phyloP scores from a whole-genome alignment of 1,140 invertebrate species.

The Zaprionus camerounensis region DNA sequence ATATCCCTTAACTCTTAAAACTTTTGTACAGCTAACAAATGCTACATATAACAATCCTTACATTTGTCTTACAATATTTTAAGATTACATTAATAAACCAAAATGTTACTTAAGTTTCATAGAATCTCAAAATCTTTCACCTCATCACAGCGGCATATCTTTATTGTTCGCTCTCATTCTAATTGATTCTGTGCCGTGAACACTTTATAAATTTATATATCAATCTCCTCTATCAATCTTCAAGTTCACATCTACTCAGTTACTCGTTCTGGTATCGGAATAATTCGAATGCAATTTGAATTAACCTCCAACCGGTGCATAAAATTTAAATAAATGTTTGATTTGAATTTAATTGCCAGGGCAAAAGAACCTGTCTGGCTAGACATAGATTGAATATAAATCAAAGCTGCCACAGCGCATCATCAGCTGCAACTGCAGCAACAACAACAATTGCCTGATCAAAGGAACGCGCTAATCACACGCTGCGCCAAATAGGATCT shows the following conservation, averaged over 20 bases:
- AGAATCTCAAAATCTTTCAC: background rate
- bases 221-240: background rate
- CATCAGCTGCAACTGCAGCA: slow-evolving; percentile 23
- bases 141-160: slow-evolving; percentile 1
- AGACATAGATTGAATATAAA: slow-evolving; percentile 72
- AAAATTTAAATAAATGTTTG: slow-evolving; percentile 83
- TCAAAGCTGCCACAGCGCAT: slow-evolving; percentile 62
- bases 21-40: no score
- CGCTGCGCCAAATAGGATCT: slow-evolving; percentile 81
- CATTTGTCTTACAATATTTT: background rate
- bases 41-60: no score
- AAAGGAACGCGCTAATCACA: slow-evolving; percentile 80
- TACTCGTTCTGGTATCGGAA: background rate
- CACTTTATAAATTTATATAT: background rate
- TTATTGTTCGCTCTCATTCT: background rate
- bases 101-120: no score
- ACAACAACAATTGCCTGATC: slow-evolving; percentile 39
- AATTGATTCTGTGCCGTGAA: background rate
- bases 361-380: slow-evolving; percentile 31
- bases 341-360: slow-evolving; percentile 80
- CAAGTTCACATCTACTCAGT: background rate
- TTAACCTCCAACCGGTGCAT: slow-evolving; percentile 76
- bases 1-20: no score
- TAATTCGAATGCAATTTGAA: slow-evolving; percentile 56
- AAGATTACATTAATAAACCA: no score